Percentiles rank a stretch among this genome's conserved stretches.
Evolutionary conservation across 37 sponge, comb jelly and placozoan species (phyloP).

Genomic region (Aphrocallistes beatrix): DNA sequence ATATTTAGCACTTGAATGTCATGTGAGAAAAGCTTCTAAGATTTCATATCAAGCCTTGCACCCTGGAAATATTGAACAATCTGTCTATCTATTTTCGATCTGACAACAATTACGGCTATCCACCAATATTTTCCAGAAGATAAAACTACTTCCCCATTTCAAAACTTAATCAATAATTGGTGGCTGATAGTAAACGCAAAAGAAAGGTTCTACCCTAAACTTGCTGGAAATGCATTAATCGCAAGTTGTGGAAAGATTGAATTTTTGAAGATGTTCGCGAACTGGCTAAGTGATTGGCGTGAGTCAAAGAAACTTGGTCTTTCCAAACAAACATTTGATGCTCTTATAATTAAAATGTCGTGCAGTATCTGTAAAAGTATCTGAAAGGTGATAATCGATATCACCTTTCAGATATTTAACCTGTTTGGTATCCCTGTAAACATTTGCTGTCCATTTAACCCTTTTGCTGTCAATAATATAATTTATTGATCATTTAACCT

Average conservation of each 20-base stretch:
- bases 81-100: neutral
- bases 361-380: no score
- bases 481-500: no score
- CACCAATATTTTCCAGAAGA: conserved; percentile 13
- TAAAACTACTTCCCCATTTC: neutral
- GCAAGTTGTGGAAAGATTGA: neutral
- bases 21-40: neutral
- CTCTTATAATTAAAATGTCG: no score
- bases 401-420: no score
- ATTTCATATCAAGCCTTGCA: neutral
- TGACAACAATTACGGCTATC: neutral
- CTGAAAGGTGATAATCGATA: no score
- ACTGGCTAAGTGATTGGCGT: no score
- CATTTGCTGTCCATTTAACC: no score
- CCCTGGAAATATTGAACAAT: neutral
- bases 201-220: neutral
- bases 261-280: no score
- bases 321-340: neutral
- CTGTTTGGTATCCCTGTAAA: no score
- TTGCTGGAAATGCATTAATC: neutral
- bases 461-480: no score
- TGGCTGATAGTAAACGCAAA: neutral
- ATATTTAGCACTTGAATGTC: neutral
- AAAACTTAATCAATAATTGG: neutral
- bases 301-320: neutral